Percentiles rank a stretch among this genome's conserved stretches.
Evolutionary conservation across 2,113 vertebrate species (phyloP).

Genomic region (Donacobius atricapilla): DNA sequence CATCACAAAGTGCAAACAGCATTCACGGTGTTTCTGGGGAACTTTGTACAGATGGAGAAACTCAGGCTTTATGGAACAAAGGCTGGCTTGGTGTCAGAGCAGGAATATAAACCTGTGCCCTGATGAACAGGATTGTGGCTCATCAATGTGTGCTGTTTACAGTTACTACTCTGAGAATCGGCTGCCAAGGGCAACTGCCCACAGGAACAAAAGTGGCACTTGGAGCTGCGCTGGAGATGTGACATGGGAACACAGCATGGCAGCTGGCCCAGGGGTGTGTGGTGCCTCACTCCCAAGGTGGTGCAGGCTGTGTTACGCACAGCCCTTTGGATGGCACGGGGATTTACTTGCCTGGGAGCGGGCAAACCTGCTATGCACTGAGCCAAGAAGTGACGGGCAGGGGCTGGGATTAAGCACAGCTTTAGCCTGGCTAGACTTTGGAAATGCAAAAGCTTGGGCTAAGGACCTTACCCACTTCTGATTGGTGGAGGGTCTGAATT

Average conservation of each 20-base stretch:
- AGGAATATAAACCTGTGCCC: neutral
- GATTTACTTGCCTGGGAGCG: neutral
- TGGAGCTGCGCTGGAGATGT: fast-evolving
- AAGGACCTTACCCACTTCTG: neutral
- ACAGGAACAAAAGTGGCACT: fast-evolving
- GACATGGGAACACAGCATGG: neutral
- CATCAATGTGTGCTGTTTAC: fast-evolving
- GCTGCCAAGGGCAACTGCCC: neutral
- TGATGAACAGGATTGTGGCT: neutral
- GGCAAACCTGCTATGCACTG: fast-evolving
- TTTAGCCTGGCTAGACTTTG: neutral
- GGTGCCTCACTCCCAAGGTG: neutral
- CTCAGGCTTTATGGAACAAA: fast-evolving
- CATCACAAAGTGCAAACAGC: fast-evolving
- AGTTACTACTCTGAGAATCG: neutral
- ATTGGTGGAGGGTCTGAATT: neutral
- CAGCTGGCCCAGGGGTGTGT: neutral
- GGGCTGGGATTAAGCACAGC: neutral
- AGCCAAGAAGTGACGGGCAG: neutral
- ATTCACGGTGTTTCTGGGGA: neutral
- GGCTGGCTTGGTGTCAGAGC: neutral
- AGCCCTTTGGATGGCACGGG: neutral
- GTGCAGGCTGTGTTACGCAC: neutral
- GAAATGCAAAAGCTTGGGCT: neutral
- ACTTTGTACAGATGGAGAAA: neutral